Percentiles rank a stretch among this genome's conserved stretches.
Conservation (phyloP, 2,113 vertebrate genomes). For the Salvelinus alpinus region DNA sequence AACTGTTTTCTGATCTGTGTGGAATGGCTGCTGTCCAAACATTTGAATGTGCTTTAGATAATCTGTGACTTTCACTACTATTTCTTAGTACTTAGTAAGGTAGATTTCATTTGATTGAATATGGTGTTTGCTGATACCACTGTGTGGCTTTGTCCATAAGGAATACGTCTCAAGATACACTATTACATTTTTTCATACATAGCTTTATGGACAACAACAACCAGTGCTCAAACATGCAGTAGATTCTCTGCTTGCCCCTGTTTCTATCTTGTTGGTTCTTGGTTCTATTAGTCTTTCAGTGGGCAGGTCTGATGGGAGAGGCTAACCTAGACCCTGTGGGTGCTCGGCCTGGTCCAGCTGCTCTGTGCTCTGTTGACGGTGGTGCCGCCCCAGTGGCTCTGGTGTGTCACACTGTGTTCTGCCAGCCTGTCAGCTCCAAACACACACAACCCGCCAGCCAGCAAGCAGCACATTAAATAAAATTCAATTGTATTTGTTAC, state of each 20-base stretch:
- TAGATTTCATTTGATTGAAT: background rate
- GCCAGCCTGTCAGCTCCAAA: slow-evolving; percentile 42
- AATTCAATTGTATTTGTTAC: no score
- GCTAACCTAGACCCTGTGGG: slow-evolving; percentile 17
- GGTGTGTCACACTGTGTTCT: slow-evolving; percentile 53
- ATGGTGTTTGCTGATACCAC: background rate
- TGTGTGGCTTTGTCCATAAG: background rate
- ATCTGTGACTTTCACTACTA: background rate
- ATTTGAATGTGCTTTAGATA: background rate
- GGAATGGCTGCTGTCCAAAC: slow-evolving; percentile 15
- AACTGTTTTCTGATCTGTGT: slow-evolving; percentile 12
- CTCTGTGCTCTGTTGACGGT: slow-evolving; percentile 51
- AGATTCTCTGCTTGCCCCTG: background rate
- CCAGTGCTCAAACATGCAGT: background rate
- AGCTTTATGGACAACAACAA: slow-evolving; percentile 19
- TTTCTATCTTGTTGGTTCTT: background rate
- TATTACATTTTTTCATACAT: slow-evolving; percentile 22
- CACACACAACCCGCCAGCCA: slow-evolving; percentile 21
- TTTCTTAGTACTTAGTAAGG: background rate
- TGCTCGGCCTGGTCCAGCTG: slow-evolving; percentile 43
- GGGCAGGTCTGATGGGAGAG: slow-evolving; percentile 31
- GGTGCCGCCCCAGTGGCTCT: slow-evolving; percentile 37
- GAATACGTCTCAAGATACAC: background rate
- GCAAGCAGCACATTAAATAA: background rate
- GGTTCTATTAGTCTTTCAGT: slow-evolving; percentile 38